These are phyloP conservation scores for Oeneis ivallda DNA, from an alignment of 2,888 invertebrate species.

Conservation along the genomic window DNA sequence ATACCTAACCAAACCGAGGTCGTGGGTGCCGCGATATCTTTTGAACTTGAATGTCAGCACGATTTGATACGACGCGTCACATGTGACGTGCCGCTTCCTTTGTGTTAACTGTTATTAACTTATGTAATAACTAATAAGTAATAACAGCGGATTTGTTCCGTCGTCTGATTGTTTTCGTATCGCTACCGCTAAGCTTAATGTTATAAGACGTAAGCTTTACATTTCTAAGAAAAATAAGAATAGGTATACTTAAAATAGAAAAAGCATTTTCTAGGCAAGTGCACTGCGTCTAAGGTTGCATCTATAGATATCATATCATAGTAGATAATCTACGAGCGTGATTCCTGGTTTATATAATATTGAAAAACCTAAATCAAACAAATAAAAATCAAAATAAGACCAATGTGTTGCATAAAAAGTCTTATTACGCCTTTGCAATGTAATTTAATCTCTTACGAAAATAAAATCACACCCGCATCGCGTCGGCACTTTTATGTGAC, in stretches of 20 bases:
- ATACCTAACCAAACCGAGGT: constrained; percentile 41
- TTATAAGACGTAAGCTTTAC: constrained; percentile 32
- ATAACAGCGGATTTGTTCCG: constrained; percentile 51
- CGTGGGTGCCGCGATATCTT: constrained; percentile 57
- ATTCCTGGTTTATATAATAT: too few relatives aligned
- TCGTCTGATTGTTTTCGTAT: constrained; percentile 40
- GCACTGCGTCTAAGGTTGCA: too few relatives aligned
- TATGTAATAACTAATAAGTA: constrained; percentile 55
- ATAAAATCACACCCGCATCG: neutral
- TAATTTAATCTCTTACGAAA: constrained; percentile 10
- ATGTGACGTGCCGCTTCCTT: constrained; percentile 72
- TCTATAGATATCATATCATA: too few relatives aligned
- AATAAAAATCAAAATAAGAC: neutral
- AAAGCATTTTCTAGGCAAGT: too few relatives aligned
- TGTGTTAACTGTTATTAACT: constrained; percentile 68
- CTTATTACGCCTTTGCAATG: constrained; percentile 1
- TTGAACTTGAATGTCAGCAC: constrained; percentile 73
- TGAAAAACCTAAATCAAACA: too few relatives aligned
- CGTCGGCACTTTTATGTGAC: constrained; percentile 23
- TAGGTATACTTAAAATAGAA: neutral
- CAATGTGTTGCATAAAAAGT: neutral
- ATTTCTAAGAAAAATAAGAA: neutral
- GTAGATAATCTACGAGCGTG: too few relatives aligned
- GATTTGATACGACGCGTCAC: constrained; percentile 76
- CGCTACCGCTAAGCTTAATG: constrained; percentile 35